Conservation (phyloP, 1,140 invertebrate species). For the Drosophila rufa region DNA sequence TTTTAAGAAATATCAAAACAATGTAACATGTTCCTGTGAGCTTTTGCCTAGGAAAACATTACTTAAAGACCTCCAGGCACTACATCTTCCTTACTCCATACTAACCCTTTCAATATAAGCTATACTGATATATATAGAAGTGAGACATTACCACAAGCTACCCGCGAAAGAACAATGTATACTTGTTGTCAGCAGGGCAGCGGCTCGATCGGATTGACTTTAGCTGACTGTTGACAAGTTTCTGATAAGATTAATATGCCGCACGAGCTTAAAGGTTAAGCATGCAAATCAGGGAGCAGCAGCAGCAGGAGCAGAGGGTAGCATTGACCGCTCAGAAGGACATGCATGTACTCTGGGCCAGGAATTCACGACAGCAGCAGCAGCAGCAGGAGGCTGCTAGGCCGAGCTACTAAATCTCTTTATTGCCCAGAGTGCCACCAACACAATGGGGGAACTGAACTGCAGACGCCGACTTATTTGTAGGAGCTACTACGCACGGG, state of each 20-base stretch:
- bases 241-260: slow-evolving; percentile 82
- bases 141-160: slow-evolving; percentile 33
- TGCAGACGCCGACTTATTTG: slow-evolving; percentile 66
- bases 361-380: slow-evolving; percentile 32
- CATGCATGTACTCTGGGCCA: slow-evolving; percentile 39
- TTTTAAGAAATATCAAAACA: no score
- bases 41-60: background rate
- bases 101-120: background rate
- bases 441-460: slow-evolving; percentile 55
- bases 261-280: slow-evolving; percentile 54
- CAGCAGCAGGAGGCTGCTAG: slow-evolving; percentile 39
- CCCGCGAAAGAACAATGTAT: slow-evolving; percentile 65
- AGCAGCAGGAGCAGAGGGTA: slow-evolving; percentile 23
- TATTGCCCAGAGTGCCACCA: slow-evolving; percentile 46
- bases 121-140: slow-evolving; percentile 11
- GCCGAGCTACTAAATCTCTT: slow-evolving; percentile 78
- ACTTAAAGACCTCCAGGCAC: background rate
- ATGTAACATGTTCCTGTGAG: background rate
- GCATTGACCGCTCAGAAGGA: slow-evolving; percentile 79
- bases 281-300: slow-evolving; percentile 66
- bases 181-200: slow-evolving; percentile 64
- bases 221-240: slow-evolving; percentile 77
- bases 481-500: slow-evolving; percentile 67
- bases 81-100: background rate
- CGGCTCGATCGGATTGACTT: slow-evolving; percentile 53